phyloP scores from a whole-genome alignment of 2,888 invertebrate species.

The Thecocarcelia acutangulata region DNA sequence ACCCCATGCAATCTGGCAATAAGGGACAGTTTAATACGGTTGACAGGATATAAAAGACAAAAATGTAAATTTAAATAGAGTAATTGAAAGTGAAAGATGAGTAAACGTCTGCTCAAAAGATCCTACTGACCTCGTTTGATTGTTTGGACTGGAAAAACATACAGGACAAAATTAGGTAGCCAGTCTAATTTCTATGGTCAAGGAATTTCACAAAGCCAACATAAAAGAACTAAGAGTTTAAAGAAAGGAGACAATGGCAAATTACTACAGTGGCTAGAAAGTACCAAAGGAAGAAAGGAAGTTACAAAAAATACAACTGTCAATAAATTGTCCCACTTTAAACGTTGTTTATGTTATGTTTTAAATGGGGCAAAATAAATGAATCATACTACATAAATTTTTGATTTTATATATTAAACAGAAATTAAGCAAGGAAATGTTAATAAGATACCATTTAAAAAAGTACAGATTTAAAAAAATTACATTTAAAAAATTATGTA shows the following conservation, averaged over 20 bases:
- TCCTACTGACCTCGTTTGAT: slow-evolving; percentile 33
- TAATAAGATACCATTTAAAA: too few relatives aligned
- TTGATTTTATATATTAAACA: not conserved
- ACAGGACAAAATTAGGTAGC: slow-evolving; percentile 35
- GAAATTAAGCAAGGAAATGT: too few relatives aligned
- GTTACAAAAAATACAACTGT: slow-evolving; percentile 9
- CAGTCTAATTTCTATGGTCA: slow-evolving; percentile 57
- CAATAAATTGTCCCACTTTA: slow-evolving; percentile 33
- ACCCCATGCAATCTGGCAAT: not conserved
- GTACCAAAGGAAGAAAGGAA: not conserved
- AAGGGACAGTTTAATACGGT: slow-evolving; percentile 40
- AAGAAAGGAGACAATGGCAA: slow-evolving; percentile 27
- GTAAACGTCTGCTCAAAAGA: slow-evolving; percentile 28
- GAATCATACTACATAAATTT: not conserved
- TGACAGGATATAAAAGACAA: slow-evolving; percentile 30
- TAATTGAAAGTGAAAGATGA: slow-evolving; percentile 62
- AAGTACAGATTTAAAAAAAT: too few relatives aligned
- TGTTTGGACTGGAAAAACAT: not conserved
- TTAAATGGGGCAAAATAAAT: not conserved
- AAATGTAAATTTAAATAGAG: slow-evolving; percentile 39
- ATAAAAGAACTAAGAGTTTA: not conserved
- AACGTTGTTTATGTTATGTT: slow-evolving; percentile 3
- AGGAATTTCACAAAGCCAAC: slow-evolving; percentile 45
- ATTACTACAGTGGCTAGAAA: slow-evolving; percentile 33
- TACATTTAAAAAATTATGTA: too few relatives aligned